Base-by-base conservation (phyloP, 1,140 invertebrate species). In the Drosophila persimilis region DNA sequence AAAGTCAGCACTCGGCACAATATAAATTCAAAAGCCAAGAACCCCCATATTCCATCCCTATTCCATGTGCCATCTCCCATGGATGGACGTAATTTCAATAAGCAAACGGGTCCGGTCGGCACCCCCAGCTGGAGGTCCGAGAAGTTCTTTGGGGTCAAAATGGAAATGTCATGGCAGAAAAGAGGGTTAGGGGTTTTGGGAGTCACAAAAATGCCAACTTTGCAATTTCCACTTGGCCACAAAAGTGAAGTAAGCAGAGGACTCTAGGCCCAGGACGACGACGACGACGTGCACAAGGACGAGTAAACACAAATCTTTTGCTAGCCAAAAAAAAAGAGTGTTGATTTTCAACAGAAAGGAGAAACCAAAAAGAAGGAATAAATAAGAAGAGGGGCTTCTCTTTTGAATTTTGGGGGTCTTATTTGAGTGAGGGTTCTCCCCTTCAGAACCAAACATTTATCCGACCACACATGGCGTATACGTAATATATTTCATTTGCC, bases 1-100 rank as follows among this genome's bases (percentile, higher is more conserved):
- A 77, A 83, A 81, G 78, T 81, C 73, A 83, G 78, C 78, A 83
- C 62, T 81, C 79, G 73, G 69, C 78, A 78, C 78, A 81, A 81
- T 81, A 77, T 81, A 81, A 77, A 81, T 81, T 81, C 79, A 83
- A 81, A 83, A 59, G 73, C 74, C 79, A 64, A 77, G 4, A 39
- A 13, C 1, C 35, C 35, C 35, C 35, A 39, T 39, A 39, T 39
- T 39, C 35, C 35, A 13, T 39, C n/a, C n/a, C n/a, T n/a, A n/a
- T n/a, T n/a, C 60, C 59, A 43, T 41, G 45, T 55, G 47, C 56
- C 54, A 43, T 53, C 43, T 43, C 48, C 35, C 35, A 39, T 39
- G 35, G 35, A 13, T 39, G 71, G 59, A 76, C 65, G 72, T 52
- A 76, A 80, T 80, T 80, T 80, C 77, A 80, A 80, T 80, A 80